Percentiles rank a stretch among this genome's conserved stretches.
phyloP scores from a whole-genome alignment of 2,113 vertebrate species.

The Bungarus multicinctus region DNA sequence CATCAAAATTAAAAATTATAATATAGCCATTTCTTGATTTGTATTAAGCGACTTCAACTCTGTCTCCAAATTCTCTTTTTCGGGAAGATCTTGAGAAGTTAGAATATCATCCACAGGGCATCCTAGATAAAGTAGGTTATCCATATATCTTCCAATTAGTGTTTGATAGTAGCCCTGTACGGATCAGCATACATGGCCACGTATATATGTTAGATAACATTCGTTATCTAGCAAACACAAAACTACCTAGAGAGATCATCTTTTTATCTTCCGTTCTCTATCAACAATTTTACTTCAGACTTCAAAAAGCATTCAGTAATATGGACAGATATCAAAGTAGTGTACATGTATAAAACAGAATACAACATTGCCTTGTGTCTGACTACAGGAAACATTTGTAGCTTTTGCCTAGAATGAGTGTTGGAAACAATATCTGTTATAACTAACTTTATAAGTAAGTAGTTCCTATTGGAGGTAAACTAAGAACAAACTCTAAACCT shows the following conservation, averaged over 20 bases:
- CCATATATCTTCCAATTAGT: not conserved
- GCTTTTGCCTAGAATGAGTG: not conserved
- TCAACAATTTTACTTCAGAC: not conserved
- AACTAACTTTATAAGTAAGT: conserved; percentile 1
- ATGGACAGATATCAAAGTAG: not conserved
- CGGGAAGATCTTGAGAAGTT: not conserved
- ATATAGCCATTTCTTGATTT: not conserved
- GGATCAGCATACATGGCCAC: not conserved
- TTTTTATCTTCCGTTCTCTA: not conserved
- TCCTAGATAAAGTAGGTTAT: not conserved
- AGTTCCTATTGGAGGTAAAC: conserved; percentile 7
- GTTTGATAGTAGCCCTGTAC: not conserved
- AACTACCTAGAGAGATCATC: not conserved
- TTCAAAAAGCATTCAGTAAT: not conserved
- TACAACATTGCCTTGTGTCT: not conserved
- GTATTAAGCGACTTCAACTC: not conserved
- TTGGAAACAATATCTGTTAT: conserved; percentile 2
- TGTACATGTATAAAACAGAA: not conserved
- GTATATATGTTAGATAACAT: not conserved
- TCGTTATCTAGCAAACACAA: not conserved
- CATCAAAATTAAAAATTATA: not conserved
- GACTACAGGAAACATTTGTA: not conserved
- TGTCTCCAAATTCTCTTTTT: not conserved
- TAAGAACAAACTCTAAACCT: not conserved
- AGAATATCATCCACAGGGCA: not conserved